Evolutionary conservation across 92 coral and sea anemone species (phyloP).

Genomic region (Epizoanthus ramosus): DNA sequence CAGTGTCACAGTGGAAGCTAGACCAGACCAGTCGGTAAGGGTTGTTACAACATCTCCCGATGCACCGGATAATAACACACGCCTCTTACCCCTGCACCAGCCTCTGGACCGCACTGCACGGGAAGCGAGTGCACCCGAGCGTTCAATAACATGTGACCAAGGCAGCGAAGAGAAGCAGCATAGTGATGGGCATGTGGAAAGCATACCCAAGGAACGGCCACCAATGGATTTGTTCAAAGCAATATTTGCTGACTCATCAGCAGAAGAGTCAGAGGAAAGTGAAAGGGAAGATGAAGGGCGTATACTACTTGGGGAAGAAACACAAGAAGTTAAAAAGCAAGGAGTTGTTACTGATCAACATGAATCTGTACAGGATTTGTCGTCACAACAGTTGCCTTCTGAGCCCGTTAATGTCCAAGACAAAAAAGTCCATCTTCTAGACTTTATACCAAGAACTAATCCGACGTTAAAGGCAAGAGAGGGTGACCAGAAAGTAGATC

Average conservation of each 20-base stretch:
- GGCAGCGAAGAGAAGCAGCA: not conserved
- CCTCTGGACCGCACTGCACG: not conserved
- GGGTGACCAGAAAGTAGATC: not conserved
- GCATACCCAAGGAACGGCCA: conserved; percentile 62
- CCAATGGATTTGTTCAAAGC: conserved; percentile 97
- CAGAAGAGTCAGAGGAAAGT: conserved; percentile 73
- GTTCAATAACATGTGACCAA: not conserved
- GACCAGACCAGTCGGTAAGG: not conserved
- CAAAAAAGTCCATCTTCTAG: too few relatives aligned
- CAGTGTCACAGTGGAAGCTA: not conserved
- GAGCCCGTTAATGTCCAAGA: not conserved
- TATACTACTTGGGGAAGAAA: not conserved
- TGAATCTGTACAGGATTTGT: too few relatives aligned
- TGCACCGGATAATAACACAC: not conserved
- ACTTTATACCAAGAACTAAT: too few relatives aligned
- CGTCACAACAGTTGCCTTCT: too few relatives aligned
- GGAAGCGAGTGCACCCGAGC: not conserved
- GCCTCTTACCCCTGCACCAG: conserved; percentile 20
- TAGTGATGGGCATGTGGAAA: conserved; percentile 2
- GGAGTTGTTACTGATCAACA: not conserved
- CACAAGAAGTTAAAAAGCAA: too few relatives aligned
- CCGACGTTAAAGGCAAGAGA: not conserved
- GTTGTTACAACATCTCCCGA: not conserved
- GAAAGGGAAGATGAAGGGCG: conserved; percentile 58
- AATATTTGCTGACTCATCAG: conserved; percentile 92